Conservation (phyloP, 2,888 invertebrate species). For the Zelleria hepariella region DNA sequence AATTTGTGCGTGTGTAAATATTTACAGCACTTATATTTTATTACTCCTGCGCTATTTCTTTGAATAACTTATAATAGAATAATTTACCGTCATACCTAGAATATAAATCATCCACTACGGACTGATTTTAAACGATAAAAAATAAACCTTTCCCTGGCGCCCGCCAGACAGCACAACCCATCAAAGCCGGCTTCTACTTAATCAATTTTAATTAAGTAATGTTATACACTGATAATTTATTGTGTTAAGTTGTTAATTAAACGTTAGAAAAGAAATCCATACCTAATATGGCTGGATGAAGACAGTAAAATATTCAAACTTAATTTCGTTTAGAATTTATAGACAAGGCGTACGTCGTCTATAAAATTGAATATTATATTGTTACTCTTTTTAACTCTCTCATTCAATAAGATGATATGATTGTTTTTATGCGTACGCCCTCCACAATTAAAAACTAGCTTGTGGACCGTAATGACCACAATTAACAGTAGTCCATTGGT, state of each 20-base stretch:
- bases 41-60: background rate
- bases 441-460: background rate
- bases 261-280: background rate
- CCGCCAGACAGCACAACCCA: background rate
- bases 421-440: background rate
- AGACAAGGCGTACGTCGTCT: background rate
- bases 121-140: background rate
- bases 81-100: background rate
- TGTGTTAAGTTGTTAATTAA: constrained; percentile 7
- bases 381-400: background rate
- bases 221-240: constrained; percentile 4
- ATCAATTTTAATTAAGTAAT: constrained; percentile 5
- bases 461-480: background rate
- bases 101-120: background rate
- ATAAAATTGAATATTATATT: background rate
- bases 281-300: no score
- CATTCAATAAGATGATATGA: background rate
- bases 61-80: no score
- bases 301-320: no score
- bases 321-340: background rate
- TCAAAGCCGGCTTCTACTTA: background rate
- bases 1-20: background rate
- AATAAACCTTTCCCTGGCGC: background rate
- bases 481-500: background rate
- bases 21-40: background rate